These are phyloP conservation scores for Oscheius sp. DNA, from an alignment of 2,888 invertebrate genomes.

Conservation along the genomic window DNA sequence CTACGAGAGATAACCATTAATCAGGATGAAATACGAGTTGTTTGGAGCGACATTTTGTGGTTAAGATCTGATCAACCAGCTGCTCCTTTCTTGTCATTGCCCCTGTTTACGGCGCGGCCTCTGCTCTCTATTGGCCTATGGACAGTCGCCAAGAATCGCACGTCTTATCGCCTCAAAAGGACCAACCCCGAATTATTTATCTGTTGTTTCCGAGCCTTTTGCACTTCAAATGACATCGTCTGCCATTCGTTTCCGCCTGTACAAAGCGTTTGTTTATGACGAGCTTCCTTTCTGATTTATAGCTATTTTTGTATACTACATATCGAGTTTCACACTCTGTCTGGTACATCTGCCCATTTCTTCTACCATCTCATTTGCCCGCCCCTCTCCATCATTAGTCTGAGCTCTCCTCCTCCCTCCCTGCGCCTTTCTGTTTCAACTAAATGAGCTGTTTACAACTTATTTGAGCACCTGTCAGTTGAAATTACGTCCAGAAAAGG, in stretches of 20 bases:
- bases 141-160: too few relatives aligned
- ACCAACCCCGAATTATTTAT: too few relatives aligned
- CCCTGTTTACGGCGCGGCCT: too few relatives aligned
- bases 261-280: conserved; percentile 1
- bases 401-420: background rate
- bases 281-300: background rate
- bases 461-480: background rate
- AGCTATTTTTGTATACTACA: background rate
- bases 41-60: background rate
- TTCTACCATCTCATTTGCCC: too few relatives aligned
- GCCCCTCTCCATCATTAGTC: background rate
- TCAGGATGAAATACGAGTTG: conserved; percentile 16
- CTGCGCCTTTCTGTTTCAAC: background rate
- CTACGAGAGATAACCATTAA: conserved; percentile 8
- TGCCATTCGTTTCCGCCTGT: background rate
- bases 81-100: conserved; percentile 7
- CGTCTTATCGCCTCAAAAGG: too few relatives aligned
- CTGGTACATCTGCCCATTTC: too few relatives aligned
- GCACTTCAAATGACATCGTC: background rate
- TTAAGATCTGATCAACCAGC: conserved; percentile 7
- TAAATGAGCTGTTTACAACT: background rate
- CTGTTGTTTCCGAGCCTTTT: too few relatives aligned
- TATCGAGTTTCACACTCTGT: background rate
- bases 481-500: background rate
- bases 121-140: too few relatives aligned